Conservation (phyloP, 1,140 invertebrate species). For the Camponotus floridanus region DNA sequence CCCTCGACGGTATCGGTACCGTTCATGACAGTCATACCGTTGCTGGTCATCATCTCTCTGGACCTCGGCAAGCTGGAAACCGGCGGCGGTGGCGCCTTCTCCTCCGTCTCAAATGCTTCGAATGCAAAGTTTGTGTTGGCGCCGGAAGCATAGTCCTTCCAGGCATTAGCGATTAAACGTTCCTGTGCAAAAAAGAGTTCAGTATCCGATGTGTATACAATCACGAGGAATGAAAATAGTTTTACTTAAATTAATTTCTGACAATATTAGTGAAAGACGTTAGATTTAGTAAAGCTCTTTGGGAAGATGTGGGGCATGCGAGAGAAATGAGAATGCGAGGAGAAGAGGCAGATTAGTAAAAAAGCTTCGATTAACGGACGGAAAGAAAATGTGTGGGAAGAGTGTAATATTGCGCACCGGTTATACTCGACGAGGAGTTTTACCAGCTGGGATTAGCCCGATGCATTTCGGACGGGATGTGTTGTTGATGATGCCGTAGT, state of each 20-base stretch:
- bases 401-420: conserved; percentile 70
- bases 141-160: conserved; percentile 93
- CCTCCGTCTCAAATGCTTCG: conserved; percentile 93
- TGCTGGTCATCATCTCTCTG: conserved; percentile 82
- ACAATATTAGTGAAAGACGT: conserved; percentile 11
- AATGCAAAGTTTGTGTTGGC: conserved; percentile 95
- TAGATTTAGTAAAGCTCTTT: conserved; percentile 15
- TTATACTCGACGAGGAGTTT: conserved; percentile 66
- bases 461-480: conserved; percentile 83
- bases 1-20: conserved; percentile 74
- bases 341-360: conserved; percentile 68
- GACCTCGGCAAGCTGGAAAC: conserved; percentile 82
- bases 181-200: conserved; percentile 87
- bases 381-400: conserved; percentile 59
- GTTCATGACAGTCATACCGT: conserved; percentile 64
- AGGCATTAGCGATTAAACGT: conserved; percentile 92
- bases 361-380: conserved; percentile 75
- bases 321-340: conserved; percentile 60
- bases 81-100: conserved; percentile 87
- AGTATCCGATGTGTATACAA: too few relatives aligned
- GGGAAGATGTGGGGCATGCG: conserved; percentile 19
- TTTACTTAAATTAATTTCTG: conserved; percentile 5
- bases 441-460: conserved; percentile 84
- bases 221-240: conserved; percentile 5
- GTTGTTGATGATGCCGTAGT: conserved; percentile 81